A percentile compares a stretch with the other conserved stretches of the same genome.
phyloP scores from a whole-genome alignment of 1,140 invertebrate species.

The Paraescarpia echinospica region DNA sequence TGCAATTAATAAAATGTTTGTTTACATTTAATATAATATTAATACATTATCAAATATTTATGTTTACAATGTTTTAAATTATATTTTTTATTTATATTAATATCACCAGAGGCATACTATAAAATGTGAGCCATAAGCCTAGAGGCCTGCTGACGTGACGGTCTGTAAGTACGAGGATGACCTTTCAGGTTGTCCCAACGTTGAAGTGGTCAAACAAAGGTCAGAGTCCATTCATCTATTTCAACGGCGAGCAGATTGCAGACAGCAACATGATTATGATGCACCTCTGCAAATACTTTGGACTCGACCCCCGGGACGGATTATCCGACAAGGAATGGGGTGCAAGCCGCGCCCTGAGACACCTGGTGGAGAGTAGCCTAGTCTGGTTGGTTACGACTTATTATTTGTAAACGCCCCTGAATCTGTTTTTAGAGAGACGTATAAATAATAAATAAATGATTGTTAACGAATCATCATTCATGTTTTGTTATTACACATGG shows the following conservation, averaged over 20 bases:
- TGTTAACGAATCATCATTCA: no score
- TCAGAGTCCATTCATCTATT: constrained; percentile 5
- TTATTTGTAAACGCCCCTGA: no score
- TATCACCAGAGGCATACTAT: no score
- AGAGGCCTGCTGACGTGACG: not conserved
- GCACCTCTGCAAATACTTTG: not conserved
- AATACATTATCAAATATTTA: no score
- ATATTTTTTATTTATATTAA: no score
- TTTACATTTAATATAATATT: no score
- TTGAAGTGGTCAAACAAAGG: not conserved
- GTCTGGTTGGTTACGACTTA: not conserved
- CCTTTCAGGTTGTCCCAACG: not conserved
- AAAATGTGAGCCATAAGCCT: no score
- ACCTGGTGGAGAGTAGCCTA: not conserved
- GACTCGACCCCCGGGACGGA: constrained; percentile 6
- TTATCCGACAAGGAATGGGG: not conserved
- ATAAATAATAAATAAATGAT: no score
- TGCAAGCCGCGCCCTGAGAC: not conserved
- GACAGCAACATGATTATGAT: constrained; percentile 1
- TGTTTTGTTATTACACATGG: no score
- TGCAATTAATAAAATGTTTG: no score
- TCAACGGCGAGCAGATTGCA: constrained; percentile 6
- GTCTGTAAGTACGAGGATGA: not conserved
- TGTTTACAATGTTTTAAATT: no score
- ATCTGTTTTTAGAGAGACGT: no score